Percentiles rank a stretch among this genome's conserved stretches.
phyloP scores from a whole-genome alignment of 37 sponge, comb jelly and placozoan species.

The Mnemiopsis leidyi region DNA sequence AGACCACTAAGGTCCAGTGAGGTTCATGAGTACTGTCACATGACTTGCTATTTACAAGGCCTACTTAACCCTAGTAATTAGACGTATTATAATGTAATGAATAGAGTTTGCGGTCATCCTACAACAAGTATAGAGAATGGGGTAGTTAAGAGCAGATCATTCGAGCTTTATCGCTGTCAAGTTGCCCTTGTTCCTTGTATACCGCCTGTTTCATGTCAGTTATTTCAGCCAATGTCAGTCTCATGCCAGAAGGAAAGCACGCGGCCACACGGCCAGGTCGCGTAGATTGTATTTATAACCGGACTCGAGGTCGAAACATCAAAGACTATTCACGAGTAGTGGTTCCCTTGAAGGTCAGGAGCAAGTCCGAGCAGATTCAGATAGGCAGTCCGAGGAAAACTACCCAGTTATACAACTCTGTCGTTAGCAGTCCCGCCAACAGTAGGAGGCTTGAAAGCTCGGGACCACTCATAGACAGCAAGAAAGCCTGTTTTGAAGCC shows the following conservation, averaged over 20 bases:
- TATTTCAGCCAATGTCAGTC: background rate
- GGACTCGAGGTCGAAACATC: conserved; percentile 11
- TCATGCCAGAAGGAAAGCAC: background rate
- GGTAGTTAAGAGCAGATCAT: background rate
- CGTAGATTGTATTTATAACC: conserved; percentile 13
- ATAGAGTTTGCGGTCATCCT: background rate
- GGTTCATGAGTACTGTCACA: background rate
- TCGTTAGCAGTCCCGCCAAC: background rate
- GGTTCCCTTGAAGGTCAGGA: background rate
- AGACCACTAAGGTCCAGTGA: background rate
- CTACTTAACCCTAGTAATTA: background rate
- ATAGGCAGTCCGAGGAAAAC: background rate
- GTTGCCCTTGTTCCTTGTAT: background rate
- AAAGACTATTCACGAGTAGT: background rate
- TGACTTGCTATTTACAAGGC: background rate
- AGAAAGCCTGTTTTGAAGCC: conserved; percentile 23
- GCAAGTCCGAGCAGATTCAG: background rate
- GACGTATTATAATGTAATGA: background rate
- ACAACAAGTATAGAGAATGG: background rate
- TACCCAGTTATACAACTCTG: background rate
- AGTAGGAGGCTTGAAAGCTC: background rate
- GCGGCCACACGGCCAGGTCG: background rate
- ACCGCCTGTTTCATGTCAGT: background rate
- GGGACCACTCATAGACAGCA: background rate
- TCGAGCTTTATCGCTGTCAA: background rate